Base-by-base conservation (phyloP, 2,888 invertebrate species). In the Coelogynopora nodosa region DNA sequence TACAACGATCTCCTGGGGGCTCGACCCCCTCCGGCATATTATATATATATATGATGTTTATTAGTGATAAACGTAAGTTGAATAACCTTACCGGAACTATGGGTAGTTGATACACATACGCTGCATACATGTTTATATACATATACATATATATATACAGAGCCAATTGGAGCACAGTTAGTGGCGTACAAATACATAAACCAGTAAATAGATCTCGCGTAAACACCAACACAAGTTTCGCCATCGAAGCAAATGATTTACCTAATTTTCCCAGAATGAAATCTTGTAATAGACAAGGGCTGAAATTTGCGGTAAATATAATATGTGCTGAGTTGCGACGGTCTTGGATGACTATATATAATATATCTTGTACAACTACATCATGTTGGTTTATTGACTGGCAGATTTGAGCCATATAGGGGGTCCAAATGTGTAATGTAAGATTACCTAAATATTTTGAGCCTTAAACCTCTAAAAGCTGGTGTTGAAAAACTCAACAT, bases 361-460 rank as follows among this genome's bases (percentile, higher is more conserved):
- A 5, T 23, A 74, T 74, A 74, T 74, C 5, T 74, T 26, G 27
- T 74, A 74, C 74, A 74, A 74, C 74, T 74, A n/a, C 74, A 74
- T 23, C 18, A n/a, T n/a, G n/a, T n/a, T n/a, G 74, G 5, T 5
- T 10, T 74, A 5, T 23, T 74, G 74, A 74, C 10, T 74, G 74
- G 74, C 74, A 74, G 18, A 74, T 74, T 74, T 74, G 74, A 74
- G 74, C 74, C 27, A 2, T 13, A 23, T 74, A n/a, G 27, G 74
- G 74, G 74, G 74, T 74, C 74, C 74, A 74, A 74, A 74, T 74
- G 23, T 74, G 74, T 5, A 23, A 23, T 23, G 5, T 26, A 74
- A 49, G 5, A 74, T 74, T 74, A 74, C 27, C 74, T 26, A 74
- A 74, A 74, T 74, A 74, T 74, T 74, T 74, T 74, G 74, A 74